These are phyloP conservation scores for Todiramphus chloris DNA, from an alignment of 2,113 vertebrate genomes.

Conservation along the genomic window DNA sequence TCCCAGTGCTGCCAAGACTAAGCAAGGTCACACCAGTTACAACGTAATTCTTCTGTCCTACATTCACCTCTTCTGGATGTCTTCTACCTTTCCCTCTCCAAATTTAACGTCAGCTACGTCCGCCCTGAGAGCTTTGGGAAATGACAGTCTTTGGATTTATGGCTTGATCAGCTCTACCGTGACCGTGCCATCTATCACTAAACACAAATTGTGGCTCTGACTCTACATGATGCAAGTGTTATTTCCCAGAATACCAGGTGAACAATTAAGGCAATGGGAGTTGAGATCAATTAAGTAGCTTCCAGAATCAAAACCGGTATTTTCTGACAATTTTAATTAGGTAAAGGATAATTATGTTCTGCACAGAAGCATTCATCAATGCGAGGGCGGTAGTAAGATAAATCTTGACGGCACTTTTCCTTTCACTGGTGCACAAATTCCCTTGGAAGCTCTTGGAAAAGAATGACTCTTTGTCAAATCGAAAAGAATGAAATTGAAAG, in stretches of 20 bases:
- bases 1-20: background rate
- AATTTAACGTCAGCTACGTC: background rate
- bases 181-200: background rate
- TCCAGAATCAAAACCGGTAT: background rate
- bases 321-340: constrained; percentile 30
- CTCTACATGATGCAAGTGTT: background rate
- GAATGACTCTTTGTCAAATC: background rate
- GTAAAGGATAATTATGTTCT: background rate
- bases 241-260: background rate
- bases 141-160: background rate
- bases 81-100: background rate
- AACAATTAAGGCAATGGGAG: background rate
- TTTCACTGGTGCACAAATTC: background rate
- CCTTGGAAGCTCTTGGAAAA: background rate
- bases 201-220: background rate
- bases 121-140: background rate
- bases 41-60: background rate
- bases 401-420: background rate
- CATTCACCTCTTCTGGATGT: background rate
- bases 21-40: background rate
- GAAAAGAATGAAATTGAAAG: background rate
- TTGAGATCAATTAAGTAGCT: background rate
- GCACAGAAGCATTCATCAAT: background rate
- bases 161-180: background rate
- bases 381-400: constrained; percentile 1